phyloP scores from a whole-genome alignment of 2,797 vertebrate species.

The Florisuga fusca region DNA sequence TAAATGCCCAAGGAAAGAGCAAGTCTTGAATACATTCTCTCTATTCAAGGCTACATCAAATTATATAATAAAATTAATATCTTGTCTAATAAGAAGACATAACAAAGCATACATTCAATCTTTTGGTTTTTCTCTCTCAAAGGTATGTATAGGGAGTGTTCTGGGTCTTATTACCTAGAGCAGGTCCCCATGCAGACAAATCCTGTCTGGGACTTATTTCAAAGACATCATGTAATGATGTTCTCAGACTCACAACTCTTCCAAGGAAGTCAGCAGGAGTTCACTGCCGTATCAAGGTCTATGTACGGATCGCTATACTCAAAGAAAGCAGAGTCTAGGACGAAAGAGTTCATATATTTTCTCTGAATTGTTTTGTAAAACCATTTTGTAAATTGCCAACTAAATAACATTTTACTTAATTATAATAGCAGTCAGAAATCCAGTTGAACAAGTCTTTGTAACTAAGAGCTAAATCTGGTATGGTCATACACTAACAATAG shows the following conservation, averaged over 20 bases:
- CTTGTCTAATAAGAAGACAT: not conserved
- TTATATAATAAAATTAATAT: not conserved
- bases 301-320: not conserved
- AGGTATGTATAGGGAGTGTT: not conserved
- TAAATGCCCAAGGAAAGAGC: not conserved
- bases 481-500: not conserved
- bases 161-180: not conserved
- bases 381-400: not conserved
- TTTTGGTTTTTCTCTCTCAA: not conserved
- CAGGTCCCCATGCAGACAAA: not conserved
- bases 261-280: not conserved
- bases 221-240: too few relatives aligned
- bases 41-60: constrained; percentile 10
- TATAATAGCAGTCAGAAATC: not conserved
- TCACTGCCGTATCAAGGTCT: not conserved
- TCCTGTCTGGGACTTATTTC: not conserved
- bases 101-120: not conserved
- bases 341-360: not conserved
- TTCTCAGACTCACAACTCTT: too few relatives aligned
- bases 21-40: not conserved
- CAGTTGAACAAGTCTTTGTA: not conserved
- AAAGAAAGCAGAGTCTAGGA: not conserved
- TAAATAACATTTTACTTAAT: not conserved
- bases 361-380: not conserved
- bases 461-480: not conserved